Base-by-base conservation (phyloP, 2,888 invertebrate species). In the Drosophila yooni region DNA sequence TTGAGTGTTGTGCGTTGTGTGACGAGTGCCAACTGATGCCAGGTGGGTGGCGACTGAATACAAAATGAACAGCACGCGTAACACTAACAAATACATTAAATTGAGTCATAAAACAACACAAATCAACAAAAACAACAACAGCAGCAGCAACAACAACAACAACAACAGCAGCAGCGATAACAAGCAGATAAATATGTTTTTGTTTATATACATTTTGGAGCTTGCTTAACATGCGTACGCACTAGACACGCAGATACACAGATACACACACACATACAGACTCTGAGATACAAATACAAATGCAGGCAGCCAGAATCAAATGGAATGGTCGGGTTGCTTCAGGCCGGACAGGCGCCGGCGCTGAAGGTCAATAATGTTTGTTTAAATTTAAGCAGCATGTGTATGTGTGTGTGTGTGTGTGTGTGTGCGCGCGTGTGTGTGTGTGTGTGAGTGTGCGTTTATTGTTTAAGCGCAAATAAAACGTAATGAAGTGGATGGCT, bases 341-440 rank as follows among this genome's bases (percentile, higher is more conserved):
- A 50, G 63, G 53, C 48, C 68, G 76, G 64, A 70, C 77, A 72
- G 69, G 69, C 73, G 81, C 74, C 73, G 60, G 56, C 70, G 61
- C 50, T 70, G 87, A 87, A 87, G 87, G 88, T 81, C 87, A 83
- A 83, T 81, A 81, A 79, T 87, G 88, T 87, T 87, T 87, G 87
- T 77, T 83, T 88, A 88, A 87, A 76, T 79, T 83, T 78, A 61
- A 74, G 73, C 74, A 84, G 71, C 70, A 83, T 60, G 64, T 68
- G 43, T 33, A 83, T 60, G 64, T 68, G 43, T 33, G 18, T 7
- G 46, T 60, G 53, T 21, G 21, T 34, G 34, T 18, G 34, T 11
- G n/a, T 18, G 15, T 48, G 54, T 52, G 70, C 53, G 43, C 68
- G 50, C 40, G 63, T n/a, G 51, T 38, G 62, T 25, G 34, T 21